Percentiles rank a stretch among this genome's conserved stretches.
Conservation (phyloP, 2,797 vertebrate genomes). For the Delichon dasypus region DNA sequence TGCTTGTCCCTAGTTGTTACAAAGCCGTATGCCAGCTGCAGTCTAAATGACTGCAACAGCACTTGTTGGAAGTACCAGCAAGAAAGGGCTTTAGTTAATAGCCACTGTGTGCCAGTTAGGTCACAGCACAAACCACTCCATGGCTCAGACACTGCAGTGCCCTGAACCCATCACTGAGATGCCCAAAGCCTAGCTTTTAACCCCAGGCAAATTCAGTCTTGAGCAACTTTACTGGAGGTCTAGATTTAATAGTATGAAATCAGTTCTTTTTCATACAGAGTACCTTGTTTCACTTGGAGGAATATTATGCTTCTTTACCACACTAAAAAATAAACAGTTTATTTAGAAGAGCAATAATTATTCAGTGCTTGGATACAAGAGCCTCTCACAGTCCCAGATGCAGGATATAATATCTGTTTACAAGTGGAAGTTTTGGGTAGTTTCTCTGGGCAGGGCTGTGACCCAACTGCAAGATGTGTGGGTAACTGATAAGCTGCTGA, state of each 20-base stretch:
- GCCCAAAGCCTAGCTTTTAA: not conserved
- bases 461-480: conserved; percentile 14
- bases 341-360: not conserved
- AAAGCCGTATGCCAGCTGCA: not conserved
- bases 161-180: not conserved
- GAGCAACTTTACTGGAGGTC: not conserved
- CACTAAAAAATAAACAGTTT: not conserved
- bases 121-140: not conserved
- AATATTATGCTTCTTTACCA: not conserved
- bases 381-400: not conserved
- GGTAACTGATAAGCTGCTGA: conserved; percentile 46
- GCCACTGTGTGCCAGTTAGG: not conserved
- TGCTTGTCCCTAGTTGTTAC: not conserved
- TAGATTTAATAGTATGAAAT: not conserved
- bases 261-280: not conserved
- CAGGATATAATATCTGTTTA: not conserved
- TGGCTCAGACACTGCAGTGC: not conserved
- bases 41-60: conserved; percentile 1
- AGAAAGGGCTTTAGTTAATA: conserved; percentile 34
- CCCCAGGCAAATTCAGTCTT: not conserved
- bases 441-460: not conserved
- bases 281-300: not conserved
- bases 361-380: not conserved
- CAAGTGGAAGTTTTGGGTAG: not conserved
- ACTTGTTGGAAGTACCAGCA: conserved; percentile 9